Evolutionary conservation across 2,888 invertebrate genomes (phyloP).

Genomic region (Trissonchulus sp.): DNA sequence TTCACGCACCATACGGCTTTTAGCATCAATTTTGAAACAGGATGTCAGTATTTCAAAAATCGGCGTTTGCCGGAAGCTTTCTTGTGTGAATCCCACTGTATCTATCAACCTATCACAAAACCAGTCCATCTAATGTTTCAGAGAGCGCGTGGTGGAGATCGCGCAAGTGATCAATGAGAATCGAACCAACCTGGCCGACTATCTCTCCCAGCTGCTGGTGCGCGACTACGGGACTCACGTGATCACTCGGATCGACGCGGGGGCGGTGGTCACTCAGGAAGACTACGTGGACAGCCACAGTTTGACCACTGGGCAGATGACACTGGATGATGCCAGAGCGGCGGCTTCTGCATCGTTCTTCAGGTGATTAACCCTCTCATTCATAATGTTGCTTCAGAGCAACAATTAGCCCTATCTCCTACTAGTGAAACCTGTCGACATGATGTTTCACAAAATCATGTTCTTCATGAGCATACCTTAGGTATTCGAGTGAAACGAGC

Average conservation of each 20-base stretch:
- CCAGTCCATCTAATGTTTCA: too few relatives aligned
- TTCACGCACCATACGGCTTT: not conserved
- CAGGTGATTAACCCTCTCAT: too few relatives aligned
- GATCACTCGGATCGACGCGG: slow-evolving; percentile 8
- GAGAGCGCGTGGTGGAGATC: slow-evolving; percentile 16
- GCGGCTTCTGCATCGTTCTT: slow-evolving; percentile 10
- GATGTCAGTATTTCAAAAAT: too few relatives aligned
- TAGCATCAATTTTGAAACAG: slow-evolving; percentile 1
- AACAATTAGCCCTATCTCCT: too few relatives aligned
- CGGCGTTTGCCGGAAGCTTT: too few relatives aligned
- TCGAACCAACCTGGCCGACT: not conserved
- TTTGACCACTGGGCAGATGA: not conserved
- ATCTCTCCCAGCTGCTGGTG: not conserved
- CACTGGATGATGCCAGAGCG: not conserved
- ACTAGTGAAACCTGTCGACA: too few relatives aligned
- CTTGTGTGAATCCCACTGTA: too few relatives aligned
- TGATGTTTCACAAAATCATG: too few relatives aligned
- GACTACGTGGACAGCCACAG: slow-evolving; percentile 6
- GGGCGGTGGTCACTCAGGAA: not conserved
- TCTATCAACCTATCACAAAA: too few relatives aligned
- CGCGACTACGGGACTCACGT: slow-evolving; percentile 23
- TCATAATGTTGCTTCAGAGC: too few relatives aligned
- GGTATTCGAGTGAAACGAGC: too few relatives aligned
- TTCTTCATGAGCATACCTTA: too few relatives aligned
- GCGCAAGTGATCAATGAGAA: not conserved